Base-by-base conservation (phyloP, 2,113 vertebrate genomes). In the Deroptyus accipitrinus region DNA sequence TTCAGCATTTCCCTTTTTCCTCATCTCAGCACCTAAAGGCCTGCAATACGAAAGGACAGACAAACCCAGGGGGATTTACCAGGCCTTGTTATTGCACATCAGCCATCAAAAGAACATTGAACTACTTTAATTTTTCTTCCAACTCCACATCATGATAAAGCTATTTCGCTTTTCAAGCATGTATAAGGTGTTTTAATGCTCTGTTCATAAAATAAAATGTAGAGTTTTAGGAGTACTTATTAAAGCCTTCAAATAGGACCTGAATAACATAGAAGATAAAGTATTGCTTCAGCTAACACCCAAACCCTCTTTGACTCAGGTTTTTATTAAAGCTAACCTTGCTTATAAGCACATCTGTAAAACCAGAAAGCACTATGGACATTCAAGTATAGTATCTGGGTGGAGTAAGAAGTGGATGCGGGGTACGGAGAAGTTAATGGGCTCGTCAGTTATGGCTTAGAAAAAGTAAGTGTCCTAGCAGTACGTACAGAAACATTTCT, bases 51-150 rank as follows among this genome's bases (percentile, higher is more conserved):
- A 85, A 86, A 82, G 28, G 48, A 41, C 66, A 91, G 52, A 79
- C 30, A 64, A 73, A n/a, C 42, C 69, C 33, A 35, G 8, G 15
- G 79, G 66, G 74, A 73, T 74, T 90, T 37, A 87, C n/a, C 33
- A 49, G 5, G 18, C 86, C 83, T 62, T 79, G 62, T 59, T 84
- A 52, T 5, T 85, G 77, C 70, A 92, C 24, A 69, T 83, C 82
- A 87, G 74, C 41, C 89, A 93, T 25, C 83, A 85, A 91, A 91
- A 74, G 49, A 87, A 66, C 44, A 70, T 0, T 37, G 30, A 78
- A 82, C 23, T 64, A 9, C 49, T 57, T 74, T 68, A 1, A 52
- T 77, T 95, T 91, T 76, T 76, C 57, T 80, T 95, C 74, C 48
- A 84, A 15, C 13, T 87, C 42, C 30, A 44, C 31, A 18, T 55